A percentile compares a stretch with the other conserved stretches of the same genome.
These are phyloP conservation scores for Syngnathus floridae DNA, from an alignment of 2,113 vertebrate species.

Conservation along the genomic window DNA sequence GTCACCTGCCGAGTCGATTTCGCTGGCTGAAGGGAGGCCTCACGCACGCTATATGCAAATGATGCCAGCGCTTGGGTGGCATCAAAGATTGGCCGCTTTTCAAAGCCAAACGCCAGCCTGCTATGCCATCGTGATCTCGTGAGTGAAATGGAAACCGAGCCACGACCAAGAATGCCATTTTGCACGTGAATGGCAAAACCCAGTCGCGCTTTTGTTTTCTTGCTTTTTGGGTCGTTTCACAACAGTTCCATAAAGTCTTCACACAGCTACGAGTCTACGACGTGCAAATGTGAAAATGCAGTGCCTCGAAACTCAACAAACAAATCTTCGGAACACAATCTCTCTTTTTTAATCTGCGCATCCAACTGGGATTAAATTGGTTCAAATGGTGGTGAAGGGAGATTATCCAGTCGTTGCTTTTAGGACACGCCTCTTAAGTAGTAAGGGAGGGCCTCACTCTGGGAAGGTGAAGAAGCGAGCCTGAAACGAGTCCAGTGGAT, in stretches of 20 bases:
- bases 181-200: neutral
- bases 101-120: neutral
- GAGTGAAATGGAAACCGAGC: neutral
- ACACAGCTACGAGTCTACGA: too few relatives aligned
- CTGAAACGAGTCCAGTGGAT: constrained; percentile 30
- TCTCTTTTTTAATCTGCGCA: too few relatives aligned
- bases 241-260: too few relatives aligned
- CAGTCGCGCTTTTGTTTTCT: neutral
- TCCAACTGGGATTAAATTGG: constrained; percentile 10
- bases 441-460: constrained; percentile 32
- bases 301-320: too few relatives aligned
- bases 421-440: constrained; percentile 49
- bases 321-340: too few relatives aligned
- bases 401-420: constrained; percentile 57
- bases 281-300: too few relatives aligned
- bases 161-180: neutral
- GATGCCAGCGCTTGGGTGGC: constrained; percentile 25
- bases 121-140: neutral
- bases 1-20: constrained; percentile 67
- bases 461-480: neutral
- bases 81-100: constrained; percentile 41
- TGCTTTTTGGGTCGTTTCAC: neutral
- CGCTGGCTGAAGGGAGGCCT: constrained; percentile 40
- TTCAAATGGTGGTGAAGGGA: constrained; percentile 38
- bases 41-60: constrained; percentile 50